A percentile compares a stretch with the other conserved stretches of the same genome.
Evolutionary conservation across 1,140 invertebrate genomes (phyloP).

Genomic region (Phymorhynchus buccinoides): DNA sequence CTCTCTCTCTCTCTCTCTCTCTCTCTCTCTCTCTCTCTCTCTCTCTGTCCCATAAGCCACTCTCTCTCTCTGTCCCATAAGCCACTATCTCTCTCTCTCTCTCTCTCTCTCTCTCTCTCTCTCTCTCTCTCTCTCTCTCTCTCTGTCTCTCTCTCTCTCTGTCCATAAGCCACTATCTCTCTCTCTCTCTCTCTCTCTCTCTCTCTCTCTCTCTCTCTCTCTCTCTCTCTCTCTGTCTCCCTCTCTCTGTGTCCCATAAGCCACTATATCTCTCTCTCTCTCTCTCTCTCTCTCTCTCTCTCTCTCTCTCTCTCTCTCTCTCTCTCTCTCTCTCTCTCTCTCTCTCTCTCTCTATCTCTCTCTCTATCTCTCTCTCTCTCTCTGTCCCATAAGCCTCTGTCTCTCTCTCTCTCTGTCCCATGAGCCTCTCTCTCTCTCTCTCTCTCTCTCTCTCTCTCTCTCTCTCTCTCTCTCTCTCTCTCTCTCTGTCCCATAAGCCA

Average conservation of each 20-base stretch:
- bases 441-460: background rate
- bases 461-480: background rate
- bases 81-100: background rate
- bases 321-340: constrained; percentile 31
- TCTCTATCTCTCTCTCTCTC: background rate
- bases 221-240: background rate
- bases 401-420: background rate
- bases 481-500: too few species aligned
- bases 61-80: background rate
- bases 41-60: background rate
- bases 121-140: background rate
- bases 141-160: constrained; percentile 13
- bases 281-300: background rate
- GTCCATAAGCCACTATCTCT: background rate
- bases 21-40: background rate
- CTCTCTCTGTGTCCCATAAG: background rate
- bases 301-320: constrained; percentile 2
- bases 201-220: constrained; percentile 35
- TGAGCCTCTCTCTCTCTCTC: background rate
- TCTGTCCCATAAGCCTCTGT: background rate
- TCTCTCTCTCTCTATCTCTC: constrained; percentile 16
- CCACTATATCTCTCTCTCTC: background rate
- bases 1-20: too few species aligned
- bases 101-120: background rate
- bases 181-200: constrained; percentile 15